phyloP scores from a whole-genome alignment of 2,113 vertebrate species.

The Heteronetta atricapilla region DNA sequence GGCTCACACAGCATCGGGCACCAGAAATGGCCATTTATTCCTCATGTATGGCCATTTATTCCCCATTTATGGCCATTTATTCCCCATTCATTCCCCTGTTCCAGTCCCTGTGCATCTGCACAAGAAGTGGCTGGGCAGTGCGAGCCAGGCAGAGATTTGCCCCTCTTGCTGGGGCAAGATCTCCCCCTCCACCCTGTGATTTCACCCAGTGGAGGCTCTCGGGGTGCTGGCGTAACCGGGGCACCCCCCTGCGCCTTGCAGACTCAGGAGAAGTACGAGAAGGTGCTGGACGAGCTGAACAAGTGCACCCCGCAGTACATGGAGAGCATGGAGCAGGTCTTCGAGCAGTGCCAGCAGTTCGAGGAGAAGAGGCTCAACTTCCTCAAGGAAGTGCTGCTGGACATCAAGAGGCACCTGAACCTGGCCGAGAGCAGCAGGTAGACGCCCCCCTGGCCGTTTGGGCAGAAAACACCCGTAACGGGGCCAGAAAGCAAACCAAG shows the following conservation, averaged over 20 bases:
- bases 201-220: background rate
- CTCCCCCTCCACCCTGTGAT: background rate
- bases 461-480: fast-evolving
- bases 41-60: no score
- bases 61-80: background rate
- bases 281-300: conserved; percentile 93
- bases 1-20: fast-evolving
- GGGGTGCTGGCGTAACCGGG: background rate
- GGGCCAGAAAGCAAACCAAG: background rate
- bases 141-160: background rate
- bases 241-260: conserved; percentile 27
- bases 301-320: conserved; percentile 94
- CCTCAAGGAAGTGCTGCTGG: conserved; percentile 95
- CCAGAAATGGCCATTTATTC: background rate
- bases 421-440: conserved; percentile 94
- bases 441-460: background rate
- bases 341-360: conserved; percentile 97
- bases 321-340: conserved; percentile 97
- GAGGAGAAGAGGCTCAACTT: conserved; percentile 96
- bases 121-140: background rate
- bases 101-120: background rate
- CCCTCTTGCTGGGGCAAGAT: background rate
- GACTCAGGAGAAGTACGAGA: conserved; percentile 98
- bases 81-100: background rate
- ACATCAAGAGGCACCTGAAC: conserved; percentile 96